Conservation (phyloP, 2,888 invertebrate species). For the Rhingia rostrata region DNA sequence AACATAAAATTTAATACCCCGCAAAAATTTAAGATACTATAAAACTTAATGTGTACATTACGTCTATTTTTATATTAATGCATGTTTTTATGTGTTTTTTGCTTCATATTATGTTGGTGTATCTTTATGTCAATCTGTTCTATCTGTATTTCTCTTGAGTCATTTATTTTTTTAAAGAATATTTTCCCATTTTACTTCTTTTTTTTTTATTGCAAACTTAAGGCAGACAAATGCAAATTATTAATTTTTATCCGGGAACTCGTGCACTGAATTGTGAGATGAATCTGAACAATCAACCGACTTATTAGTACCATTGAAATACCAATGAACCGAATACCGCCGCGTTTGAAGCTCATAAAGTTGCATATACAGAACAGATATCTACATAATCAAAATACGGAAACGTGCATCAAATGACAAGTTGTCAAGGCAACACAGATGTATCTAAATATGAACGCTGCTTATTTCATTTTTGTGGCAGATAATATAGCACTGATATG, state of each 20-base stretch:
- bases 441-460: conserved; percentile 7
- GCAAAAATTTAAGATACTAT: too few relatives aligned
- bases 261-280: conserved; percentile 41
- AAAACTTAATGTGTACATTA: too few relatives aligned
- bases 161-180: conserved; percentile 9
- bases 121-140: conserved; percentile 2
- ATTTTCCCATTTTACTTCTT: background rate
- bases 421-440: background rate
- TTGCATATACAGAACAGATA: conserved; percentile 7
- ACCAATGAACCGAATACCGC: conserved; percentile 7
- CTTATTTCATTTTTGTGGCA: conserved; percentile 18
- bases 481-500: conserved; percentile 9
- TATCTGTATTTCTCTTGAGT: conserved; percentile 12
- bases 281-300: conserved; percentile 22
- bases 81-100: too few relatives aligned
- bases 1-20: too few relatives aligned
- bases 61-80: too few relatives aligned
- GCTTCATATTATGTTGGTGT: too few relatives aligned
- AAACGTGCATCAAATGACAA: conserved; percentile 41
- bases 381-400: conserved; percentile 7
- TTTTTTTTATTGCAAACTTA: conserved; percentile 13
- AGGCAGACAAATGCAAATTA: conserved; percentile 33
- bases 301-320: conserved; percentile 10
- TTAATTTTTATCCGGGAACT: conserved; percentile 22
- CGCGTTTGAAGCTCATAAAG: background rate